Evolutionary conservation across 2,797 vertebrate species (phyloP).

Genomic region (Gobio occitaniae): DNA sequence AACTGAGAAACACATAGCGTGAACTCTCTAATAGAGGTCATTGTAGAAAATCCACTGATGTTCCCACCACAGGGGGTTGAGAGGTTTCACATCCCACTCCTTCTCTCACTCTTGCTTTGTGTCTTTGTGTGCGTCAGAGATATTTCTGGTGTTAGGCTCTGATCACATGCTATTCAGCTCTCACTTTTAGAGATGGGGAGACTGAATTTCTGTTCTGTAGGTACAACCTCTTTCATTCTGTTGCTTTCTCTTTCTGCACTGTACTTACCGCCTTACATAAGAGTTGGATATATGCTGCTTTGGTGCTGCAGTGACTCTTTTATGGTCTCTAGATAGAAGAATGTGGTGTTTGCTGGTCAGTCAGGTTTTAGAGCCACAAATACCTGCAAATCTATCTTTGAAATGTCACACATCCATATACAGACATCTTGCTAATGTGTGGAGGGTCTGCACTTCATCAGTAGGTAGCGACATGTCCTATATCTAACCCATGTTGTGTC

Average conservation of each 20-base stretch:
- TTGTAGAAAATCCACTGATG: constrained; percentile 14
- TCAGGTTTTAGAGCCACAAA: constrained; percentile 33
- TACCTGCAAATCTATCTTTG: not conserved
- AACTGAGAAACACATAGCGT: not conserved
- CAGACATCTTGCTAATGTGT: not conserved
- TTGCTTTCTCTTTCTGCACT: not conserved
- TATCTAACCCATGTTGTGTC: constrained; percentile 58
- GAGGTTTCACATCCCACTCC: constrained; percentile 37
- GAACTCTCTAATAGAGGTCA: constrained; percentile 18
- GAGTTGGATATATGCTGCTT: not conserved
- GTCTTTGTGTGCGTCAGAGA: constrained; percentile 52
- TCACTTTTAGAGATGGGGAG: constrained; percentile 36
- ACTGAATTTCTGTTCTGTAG: constrained; percentile 43
- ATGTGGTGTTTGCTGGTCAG: constrained; percentile 20
- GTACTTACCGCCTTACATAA: constrained; percentile 1
- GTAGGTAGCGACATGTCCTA: not conserved
- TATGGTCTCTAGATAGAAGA: constrained; percentile 9
- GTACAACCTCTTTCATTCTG: not conserved
- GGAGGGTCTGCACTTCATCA: not conserved
- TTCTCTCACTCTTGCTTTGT: not conserved
- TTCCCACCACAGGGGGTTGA: constrained; percentile 30
- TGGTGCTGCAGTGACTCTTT: not conserved
- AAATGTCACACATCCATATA: constrained; percentile 6
- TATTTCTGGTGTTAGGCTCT: constrained; percentile 50
- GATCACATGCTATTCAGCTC: constrained; percentile 34